Base-by-base conservation (phyloP, 1,140 invertebrate species). In the Meloidogyne floridensis region DNA sequence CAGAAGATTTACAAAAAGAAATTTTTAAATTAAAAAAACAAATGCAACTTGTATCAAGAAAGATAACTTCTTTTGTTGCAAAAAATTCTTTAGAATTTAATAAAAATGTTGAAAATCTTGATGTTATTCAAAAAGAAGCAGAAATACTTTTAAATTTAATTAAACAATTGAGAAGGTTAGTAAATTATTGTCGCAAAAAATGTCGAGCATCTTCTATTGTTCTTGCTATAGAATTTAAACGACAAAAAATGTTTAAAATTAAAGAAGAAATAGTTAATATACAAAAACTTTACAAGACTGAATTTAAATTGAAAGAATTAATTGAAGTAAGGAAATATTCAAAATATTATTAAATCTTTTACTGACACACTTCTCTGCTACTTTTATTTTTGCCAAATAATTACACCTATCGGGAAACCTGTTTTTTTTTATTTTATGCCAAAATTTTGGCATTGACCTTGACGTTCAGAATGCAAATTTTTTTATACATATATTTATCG, bases 11-110 rank as follows among this genome's bases (percentile, higher is more conserved):
- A 53, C 78, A 85, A 42, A 71, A 78, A 42, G 85, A 86, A 82
- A 59, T 85, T 5, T 86, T 86, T 56, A 86, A 87, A 42, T 51
- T 86, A 4, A 86, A 86, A 78, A 70, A 72, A 51, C 85, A 86
- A 77, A 74, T 87, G 71, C 77, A 86, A 85, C 84, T 87, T 6
- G 85, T 86, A 5, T 87, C 82, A 5, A 87, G 80, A 59, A 86
- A 87, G 65, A 72, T 86, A 15, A 87, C 86, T 20, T 76, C 78
- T 15, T 71, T 86, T 10, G 87, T 86, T 70, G 51, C 75, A 47
- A 80, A 86, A 56, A 86, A 86, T 72, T 81, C 86, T 2, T 43
- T 79, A 20, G 53, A 47, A 47, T 86, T 86, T 74, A 80, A 78
- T 47, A 79, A 65, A 13, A 84, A 86, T 13, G 86, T 87, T 15